These are phyloP conservation scores for Cosmia pyralina DNA, from an alignment of 2,888 invertebrate species.

Conservation along the genomic window DNA sequence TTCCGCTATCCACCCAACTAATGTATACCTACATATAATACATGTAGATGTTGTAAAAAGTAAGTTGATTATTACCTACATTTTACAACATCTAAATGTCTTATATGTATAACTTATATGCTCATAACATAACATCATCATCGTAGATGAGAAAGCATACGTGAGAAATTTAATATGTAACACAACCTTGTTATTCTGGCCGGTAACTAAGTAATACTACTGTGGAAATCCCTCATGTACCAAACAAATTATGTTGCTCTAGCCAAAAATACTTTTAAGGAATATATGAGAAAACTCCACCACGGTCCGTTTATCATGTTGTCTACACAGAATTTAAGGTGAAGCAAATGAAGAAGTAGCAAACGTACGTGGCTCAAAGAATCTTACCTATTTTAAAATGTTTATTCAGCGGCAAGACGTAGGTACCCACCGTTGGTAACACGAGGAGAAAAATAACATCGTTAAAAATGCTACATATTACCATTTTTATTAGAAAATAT, in stretches of 20 bases:
- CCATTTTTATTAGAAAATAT: slow-evolving; percentile 87
- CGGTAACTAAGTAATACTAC: slow-evolving; percentile 46
- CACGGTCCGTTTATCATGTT: slow-evolving; percentile 61
- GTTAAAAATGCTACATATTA: slow-evolving; percentile 82
- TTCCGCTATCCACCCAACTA: neutral
- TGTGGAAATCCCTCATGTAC: slow-evolving; percentile 45
- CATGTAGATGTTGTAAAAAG: neutral
- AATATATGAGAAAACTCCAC: slow-evolving; percentile 63
- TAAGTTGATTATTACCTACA: neutral
- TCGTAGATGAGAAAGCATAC: slow-evolving; percentile 5
- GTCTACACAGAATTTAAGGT: slow-evolving; percentile 59
- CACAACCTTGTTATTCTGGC: slow-evolving; percentile 27
- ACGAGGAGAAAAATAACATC: slow-evolving; percentile 71
- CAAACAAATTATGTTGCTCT: slow-evolving; percentile 53
- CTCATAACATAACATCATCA: slow-evolving; percentile 3
- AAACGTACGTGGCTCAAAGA: slow-evolving; percentile 49
- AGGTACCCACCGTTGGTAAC: slow-evolving; percentile 28
- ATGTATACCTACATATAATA: neutral
- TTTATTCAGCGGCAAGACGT: slow-evolving; percentile 62
- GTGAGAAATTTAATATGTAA: slow-evolving; percentile 27
- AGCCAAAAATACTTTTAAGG: slow-evolving; percentile 59
- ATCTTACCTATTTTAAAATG: slow-evolving; percentile 65
- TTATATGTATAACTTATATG: neutral
- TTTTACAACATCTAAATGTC: neutral
- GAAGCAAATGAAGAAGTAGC: slow-evolving; percentile 52